Evolutionary conservation across 2,113 vertebrate species (phyloP).

Genomic region (Alethe diademata): DNA sequence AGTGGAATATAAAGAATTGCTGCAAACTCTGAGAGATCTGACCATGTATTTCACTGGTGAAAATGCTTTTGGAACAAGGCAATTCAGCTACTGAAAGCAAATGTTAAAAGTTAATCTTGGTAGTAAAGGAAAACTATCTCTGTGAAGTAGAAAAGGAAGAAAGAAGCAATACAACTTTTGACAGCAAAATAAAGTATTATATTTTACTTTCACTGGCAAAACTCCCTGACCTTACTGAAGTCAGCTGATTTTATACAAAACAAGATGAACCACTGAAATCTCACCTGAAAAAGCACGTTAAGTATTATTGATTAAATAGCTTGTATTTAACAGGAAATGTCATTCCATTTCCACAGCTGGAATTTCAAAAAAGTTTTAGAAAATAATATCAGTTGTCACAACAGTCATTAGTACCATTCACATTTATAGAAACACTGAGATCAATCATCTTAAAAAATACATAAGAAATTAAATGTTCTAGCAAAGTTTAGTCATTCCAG

Average conservation of each 20-base stretch:
- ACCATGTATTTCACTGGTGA: neutral
- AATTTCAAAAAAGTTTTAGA: neutral
- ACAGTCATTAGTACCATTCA: constrained; percentile 14
- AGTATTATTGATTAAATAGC: neutral
- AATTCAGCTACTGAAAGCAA: neutral
- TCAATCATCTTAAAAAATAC: neutral
- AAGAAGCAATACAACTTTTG: constrained; percentile 18
- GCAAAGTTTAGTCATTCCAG: neutral
- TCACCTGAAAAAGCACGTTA: neutral
- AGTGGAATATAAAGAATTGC: neutral
- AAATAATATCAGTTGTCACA: neutral
- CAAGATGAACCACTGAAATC: neutral
- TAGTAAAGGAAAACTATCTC: neutral
- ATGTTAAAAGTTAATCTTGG: neutral
- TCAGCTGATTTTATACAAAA: constrained; percentile 24
- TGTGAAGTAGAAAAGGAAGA: neutral
- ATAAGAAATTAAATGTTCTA: constrained; percentile 7
- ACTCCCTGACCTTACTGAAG: neutral
- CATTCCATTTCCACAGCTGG: neutral
- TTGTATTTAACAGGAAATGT: constrained; percentile 3
- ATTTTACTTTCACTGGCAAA: constrained; percentile 39
- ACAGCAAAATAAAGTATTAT: constrained; percentile 27
- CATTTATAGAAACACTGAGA: neutral
- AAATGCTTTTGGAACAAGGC: neutral
- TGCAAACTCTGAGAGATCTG: neutral